Evolutionary conservation across 2,113 vertebrate genomes (phyloP).

Genomic region (Leptodactylus fuscus): DNA sequence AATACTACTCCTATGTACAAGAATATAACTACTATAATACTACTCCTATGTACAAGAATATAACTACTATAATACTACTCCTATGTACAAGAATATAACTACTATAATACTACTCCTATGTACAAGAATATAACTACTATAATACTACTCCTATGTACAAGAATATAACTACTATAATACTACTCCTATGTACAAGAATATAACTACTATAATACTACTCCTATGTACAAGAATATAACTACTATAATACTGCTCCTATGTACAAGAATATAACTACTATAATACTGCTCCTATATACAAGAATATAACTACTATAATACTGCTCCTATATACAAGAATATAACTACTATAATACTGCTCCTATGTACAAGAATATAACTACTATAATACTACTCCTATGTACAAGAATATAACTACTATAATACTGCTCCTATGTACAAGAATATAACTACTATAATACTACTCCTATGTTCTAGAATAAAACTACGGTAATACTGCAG

Average conservation of each 20-base stretch:
- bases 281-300: too few relatives aligned
- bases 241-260: neutral
- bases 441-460: too few relatives aligned
- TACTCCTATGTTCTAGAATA: too few relatives aligned
- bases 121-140: slow-evolving; percentile 11
- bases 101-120: neutral
- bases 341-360: too few relatives aligned
- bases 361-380: too few relatives aligned
- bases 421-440: neutral
- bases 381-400: too few relatives aligned
- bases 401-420: neutral
- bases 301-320: too few relatives aligned
- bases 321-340: too few relatives aligned
- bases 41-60: neutral
- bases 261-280: too few relatives aligned
- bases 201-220: neutral
- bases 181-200: neutral
- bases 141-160: neutral
- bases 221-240: slow-evolving; percentile 1
- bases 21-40: slow-evolving; percentile 8
- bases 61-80: neutral
- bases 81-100: slow-evolving; percentile 1
- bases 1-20: neutral
- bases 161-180: neutral
- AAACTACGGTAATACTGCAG: too few relatives aligned